These are phyloP conservation scores for Oncorhynchus masou DNA, from an alignment of 2,113 vertebrate genomes.

Conservation along the genomic window DNA sequence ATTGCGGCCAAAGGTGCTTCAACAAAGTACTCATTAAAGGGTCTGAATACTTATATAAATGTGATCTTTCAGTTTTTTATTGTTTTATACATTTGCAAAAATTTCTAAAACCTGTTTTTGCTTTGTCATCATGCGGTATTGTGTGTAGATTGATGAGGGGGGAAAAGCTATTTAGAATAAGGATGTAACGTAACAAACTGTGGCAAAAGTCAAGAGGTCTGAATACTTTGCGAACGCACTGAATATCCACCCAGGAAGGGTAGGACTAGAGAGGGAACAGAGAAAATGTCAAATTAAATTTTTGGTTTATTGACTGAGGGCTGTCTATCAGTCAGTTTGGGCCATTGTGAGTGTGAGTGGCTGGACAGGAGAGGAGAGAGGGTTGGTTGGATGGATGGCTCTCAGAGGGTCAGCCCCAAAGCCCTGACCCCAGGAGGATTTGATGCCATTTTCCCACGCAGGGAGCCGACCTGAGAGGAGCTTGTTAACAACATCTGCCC, in stretches of 20 bases:
- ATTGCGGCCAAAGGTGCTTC: too few species aligned
- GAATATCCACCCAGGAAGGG: background rate
- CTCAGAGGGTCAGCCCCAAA: conserved; percentile 73
- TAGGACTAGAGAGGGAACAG: background rate
- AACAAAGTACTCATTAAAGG: too few species aligned
- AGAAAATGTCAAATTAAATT: background rate
- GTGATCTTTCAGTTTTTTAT: too few species aligned
- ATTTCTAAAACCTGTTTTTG: too few species aligned
- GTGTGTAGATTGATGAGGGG: too few species aligned
- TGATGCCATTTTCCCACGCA: conserved; percentile 80
- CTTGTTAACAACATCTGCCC: conserved; percentile 83
- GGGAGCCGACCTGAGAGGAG: conserved; percentile 77
- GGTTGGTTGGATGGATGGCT: conserved; percentile 64
- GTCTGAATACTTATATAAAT: too few species aligned
- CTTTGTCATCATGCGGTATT: too few species aligned
- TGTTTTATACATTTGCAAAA: too few species aligned
- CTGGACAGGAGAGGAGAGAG: background rate
- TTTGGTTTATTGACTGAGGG: conserved; percentile 36
- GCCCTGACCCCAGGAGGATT: conserved; percentile 78
- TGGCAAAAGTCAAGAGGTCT: too few species aligned
- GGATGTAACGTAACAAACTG: too few species aligned
- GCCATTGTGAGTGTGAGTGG: conserved; percentile 10
- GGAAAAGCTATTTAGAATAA: too few species aligned
- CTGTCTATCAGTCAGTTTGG: conserved; percentile 1
- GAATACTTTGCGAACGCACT: too few species aligned